Conservation (phyloP, 1,140 invertebrate genomes). For the Pteromalus puparum region DNA sequence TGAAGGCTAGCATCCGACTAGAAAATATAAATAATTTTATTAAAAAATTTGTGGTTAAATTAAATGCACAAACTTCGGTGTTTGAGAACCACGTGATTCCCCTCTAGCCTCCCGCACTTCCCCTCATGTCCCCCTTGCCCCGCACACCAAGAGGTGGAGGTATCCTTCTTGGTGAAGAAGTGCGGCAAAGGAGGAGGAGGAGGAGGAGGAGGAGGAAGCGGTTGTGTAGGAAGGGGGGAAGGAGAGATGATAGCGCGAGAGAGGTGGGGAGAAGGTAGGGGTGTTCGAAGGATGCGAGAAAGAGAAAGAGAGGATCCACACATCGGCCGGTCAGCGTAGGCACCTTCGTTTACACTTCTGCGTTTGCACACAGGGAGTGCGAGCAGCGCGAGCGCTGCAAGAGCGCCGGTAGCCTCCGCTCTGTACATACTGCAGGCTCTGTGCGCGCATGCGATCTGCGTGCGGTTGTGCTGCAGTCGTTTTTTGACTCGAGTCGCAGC, state of each 20-base stretch:
- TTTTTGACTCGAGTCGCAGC: conserved; percentile 69
- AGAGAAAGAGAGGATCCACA: conserved; percentile 50
- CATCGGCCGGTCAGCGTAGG: conserved; percentile 56
- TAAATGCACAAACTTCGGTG: conserved; percentile 33
- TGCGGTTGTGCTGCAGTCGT: conserved; percentile 57
- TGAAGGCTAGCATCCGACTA: background rate
- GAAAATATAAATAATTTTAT: background rate
- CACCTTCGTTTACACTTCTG: conserved; percentile 70
- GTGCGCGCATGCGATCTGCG: conserved; percentile 7
- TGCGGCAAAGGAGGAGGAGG: conserved; percentile 52
- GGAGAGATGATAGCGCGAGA: conserved; percentile 17
- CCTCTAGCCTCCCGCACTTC: conserved; percentile 52
- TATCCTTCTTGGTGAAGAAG: conserved; percentile 50
- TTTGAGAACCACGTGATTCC: conserved; percentile 63
- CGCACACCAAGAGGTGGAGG: conserved; percentile 36
- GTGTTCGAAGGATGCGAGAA: conserved; percentile 40
- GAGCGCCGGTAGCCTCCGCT: conserved; percentile 53
- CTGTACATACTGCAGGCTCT: conserved; percentile 55
- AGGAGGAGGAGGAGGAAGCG: conserved; percentile 52
- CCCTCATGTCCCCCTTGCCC: conserved; percentile 31
- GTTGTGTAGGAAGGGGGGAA: conserved; percentile 48
- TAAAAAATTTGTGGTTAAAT: background rate
- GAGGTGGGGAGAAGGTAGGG: conserved; percentile 2
- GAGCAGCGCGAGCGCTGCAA: conserved; percentile 36
- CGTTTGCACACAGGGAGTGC: conserved; percentile 58